Conservation (phyloP, 2,113 vertebrate genomes). For the Junco hyemalis region DNA sequence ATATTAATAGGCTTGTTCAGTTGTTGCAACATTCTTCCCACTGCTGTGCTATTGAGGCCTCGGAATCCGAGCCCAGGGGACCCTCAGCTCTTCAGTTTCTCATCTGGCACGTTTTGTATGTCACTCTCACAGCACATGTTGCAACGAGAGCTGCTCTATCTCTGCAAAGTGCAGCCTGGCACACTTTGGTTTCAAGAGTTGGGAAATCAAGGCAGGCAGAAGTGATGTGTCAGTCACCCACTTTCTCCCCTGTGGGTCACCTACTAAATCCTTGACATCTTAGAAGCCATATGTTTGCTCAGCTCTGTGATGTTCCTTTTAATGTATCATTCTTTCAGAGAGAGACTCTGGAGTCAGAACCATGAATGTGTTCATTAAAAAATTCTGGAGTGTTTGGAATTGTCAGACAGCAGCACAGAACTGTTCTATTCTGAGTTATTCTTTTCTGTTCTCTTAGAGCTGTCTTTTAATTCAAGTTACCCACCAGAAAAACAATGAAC, state of each 20-base stretch:
- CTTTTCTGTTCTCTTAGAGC: not conserved
- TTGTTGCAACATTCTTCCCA: constrained; percentile 53
- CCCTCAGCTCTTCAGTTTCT: constrained; percentile 35
- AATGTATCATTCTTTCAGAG: not conserved
- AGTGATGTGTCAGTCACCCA: not conserved
- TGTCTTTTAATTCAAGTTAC: not conserved
- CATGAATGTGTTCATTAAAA: not conserved
- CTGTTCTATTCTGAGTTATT: not conserved
- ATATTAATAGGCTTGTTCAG: constrained; percentile 47
- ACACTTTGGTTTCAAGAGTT: not conserved
- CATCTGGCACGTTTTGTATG: constrained; percentile 29
- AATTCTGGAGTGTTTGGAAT: not conserved
- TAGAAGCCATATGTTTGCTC: not conserved
- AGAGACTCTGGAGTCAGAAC: not conserved
- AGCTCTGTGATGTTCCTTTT: not conserved
- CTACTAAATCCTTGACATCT: not conserved
- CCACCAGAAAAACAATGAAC: not conserved
- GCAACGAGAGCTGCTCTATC: not conserved
- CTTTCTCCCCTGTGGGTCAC: not conserved
- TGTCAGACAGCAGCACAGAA: not conserved
- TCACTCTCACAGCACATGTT: constrained; percentile 20
- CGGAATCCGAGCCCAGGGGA: constrained; percentile 2
- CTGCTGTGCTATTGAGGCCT: constrained; percentile 39
- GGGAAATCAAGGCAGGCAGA: constrained; percentile 20
- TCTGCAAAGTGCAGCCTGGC: not conserved